A percentile compares a stretch with the other conserved stretches of the same genome.
Evolutionary conservation across 2,888 invertebrate genomes (phyloP).

Genomic region (Hypolimnas misippus): DNA sequence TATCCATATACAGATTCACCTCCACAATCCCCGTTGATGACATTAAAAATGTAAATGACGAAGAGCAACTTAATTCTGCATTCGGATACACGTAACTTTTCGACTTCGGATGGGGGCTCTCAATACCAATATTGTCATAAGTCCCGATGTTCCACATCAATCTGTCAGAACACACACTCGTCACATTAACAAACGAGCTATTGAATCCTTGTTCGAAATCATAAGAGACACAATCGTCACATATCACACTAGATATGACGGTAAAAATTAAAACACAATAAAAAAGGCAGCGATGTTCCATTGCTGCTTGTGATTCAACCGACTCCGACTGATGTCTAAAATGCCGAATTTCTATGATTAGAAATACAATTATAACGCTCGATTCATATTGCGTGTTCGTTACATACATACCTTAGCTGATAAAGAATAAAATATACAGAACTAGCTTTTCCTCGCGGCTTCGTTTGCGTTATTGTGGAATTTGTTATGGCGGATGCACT

Average conservation of each 20-base stretch:
- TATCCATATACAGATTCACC: constrained; percentile 54
- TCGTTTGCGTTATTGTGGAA: no score
- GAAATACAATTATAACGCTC: constrained; percentile 39
- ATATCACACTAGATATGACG: constrained; percentile 42
- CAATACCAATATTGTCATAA: constrained; percentile 47
- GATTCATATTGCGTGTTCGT: constrained; percentile 18
- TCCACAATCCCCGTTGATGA: constrained; percentile 52
- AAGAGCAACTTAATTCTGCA: constrained; percentile 44
- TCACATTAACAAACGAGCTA: constrained; percentile 48
- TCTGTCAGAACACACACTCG: constrained; percentile 44
- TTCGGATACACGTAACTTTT: constrained; percentile 47
- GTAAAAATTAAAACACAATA: constrained; percentile 30
- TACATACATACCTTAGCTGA: constrained; percentile 1
- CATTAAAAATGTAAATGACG: constrained; percentile 51
- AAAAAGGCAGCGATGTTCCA: constrained; percentile 16
- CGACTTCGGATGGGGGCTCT: constrained; percentile 48
- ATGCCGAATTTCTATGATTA: constrained; percentile 42
- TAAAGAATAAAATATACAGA: constrained; percentile 16
- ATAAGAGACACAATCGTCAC: constrained; percentile 56
- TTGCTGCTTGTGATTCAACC: constrained; percentile 21
- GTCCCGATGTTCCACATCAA: constrained; percentile 49
- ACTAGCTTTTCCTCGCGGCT: no score
- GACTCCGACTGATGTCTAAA: constrained; percentile 43
- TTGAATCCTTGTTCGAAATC: constrained; percentile 55
- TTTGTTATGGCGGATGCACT: no score